Conservation (phyloP, 2,113 vertebrate species). For the Oryzias javanicus region DNA sequence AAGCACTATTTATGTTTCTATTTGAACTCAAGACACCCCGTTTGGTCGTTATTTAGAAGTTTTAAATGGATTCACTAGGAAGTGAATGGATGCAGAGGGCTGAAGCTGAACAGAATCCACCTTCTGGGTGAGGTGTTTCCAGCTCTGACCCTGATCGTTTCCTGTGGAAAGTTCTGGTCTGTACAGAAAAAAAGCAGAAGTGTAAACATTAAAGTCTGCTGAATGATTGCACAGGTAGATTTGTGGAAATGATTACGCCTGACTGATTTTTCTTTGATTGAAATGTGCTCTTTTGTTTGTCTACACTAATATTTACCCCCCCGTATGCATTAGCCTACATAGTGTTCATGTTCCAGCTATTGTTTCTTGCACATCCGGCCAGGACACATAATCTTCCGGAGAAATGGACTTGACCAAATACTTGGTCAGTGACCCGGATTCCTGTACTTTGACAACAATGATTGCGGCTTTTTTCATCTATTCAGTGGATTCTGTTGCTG, state of each 20-base stretch:
- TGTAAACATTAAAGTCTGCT: constrained; percentile 36
- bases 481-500: constrained; percentile 3
- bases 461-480: constrained; percentile 18
- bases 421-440: constrained; percentile 51
- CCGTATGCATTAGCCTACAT: constrained; percentile 22
- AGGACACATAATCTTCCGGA: constrained; percentile 51
- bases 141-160: constrained; percentile 44
- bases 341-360: constrained; percentile 13
- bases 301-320: background rate
- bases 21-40: background rate
- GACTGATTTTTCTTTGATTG: background rate
- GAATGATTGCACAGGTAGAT: constrained; percentile 34
- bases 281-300: constrained; percentile 16
- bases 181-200: constrained; percentile 45
- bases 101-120: constrained; percentile 13
- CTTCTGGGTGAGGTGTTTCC: constrained; percentile 24
- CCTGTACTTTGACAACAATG: constrained; percentile 34
- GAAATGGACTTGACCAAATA: constrained; percentile 50
- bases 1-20: background rate
- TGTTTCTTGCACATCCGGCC: constrained; percentile 40
- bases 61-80: background rate
- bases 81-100: background rate
- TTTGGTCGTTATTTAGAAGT: background rate
- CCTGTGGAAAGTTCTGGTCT: constrained; percentile 68
- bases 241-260: constrained; percentile 5